Evolutionary conservation across 2,888 invertebrate genomes (phyloP), one percentile per base, ranked within the genome.

Genomic region (Dastarcus helophoroides): DNA sequence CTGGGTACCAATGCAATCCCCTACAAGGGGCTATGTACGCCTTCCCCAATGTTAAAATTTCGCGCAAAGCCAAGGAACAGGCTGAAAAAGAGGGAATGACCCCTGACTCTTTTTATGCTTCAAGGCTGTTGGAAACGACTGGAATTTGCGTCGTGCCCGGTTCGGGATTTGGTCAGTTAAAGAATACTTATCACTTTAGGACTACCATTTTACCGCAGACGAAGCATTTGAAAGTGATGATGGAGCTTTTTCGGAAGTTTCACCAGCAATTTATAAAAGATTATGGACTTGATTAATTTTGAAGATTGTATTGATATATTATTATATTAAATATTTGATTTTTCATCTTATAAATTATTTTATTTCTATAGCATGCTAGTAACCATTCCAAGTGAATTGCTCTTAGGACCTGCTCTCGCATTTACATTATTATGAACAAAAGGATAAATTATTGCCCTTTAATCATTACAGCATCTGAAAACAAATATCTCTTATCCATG

Each of bases 21-120:
- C 76, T 79, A 4, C 78, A 84, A 80, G 80, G 98, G n/a, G 94
- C 98, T 3, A 97, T 98, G 97, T 99, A 98, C 61, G 93, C 93
- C 35, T 33, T 33, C 7, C 98, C 98, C 1, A 69, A 74, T 50
- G 67, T 98, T 33, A 67, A 69, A 24, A 54, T 99, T 32, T 90
- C 97, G 2, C 62, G 69, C 26, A 83, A 80, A 55, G 95, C 93
- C 1, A 67, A 91, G 22, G 76, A 73, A 43, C 83, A 79, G 11
- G 98, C 98, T 1, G 73, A 82, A 63, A 65, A 70, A 15, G 70
- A 68, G 21, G 74, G 77, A 13, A 70, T 79, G 63, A 62, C 71
- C 21, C 80, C 94, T 0, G 97, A 98, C 62, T 80, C 76, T 0
- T 91, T 88, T 64, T 99, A 95, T 63, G 93, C 91, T 14, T 89